phyloP scores from a whole-genome alignment of 2,797 vertebrate species.

The Xerus rutilus region DNA sequence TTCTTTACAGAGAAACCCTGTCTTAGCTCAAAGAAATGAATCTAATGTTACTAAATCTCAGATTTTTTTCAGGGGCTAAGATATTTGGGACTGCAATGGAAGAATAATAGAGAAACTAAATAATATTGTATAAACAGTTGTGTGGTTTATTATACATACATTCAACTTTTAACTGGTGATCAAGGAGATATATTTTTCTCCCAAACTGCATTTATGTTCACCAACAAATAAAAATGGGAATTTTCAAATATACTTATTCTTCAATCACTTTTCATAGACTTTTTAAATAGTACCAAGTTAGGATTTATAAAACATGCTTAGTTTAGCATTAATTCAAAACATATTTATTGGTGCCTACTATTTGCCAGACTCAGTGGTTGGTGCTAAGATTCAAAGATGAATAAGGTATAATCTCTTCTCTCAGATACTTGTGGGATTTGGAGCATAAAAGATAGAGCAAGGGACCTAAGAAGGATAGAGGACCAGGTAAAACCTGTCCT shows the following conservation, averaged over 20 bases:
- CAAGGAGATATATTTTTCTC: not conserved
- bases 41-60: not conserved
- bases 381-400: not conserved
- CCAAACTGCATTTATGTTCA: not conserved
- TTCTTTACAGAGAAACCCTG: constrained; percentile 22
- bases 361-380: not conserved
- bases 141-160: not conserved
- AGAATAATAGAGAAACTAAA: constrained; percentile 19
- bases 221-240: constrained; percentile 41
- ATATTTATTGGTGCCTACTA: not conserved
- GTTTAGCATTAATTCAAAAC: not conserved
- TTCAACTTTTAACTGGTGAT: not conserved
- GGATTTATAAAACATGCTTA: not conserved
- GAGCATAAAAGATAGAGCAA: not conserved
- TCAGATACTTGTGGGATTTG: not conserved
- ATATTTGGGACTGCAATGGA: not conserved
- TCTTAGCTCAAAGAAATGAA: constrained; percentile 2
- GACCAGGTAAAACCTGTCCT: not conserved
- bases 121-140: not conserved
- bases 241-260: constrained; percentile 39
- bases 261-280: constrained; percentile 20
- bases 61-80: not conserved
- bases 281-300: not conserved
- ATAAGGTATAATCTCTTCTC: not conserved
- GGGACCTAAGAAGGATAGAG: not conserved